These are phyloP conservation scores for Myotis findleyi DNA, from an alignment of 2,797 vertebrate genomes.

Conservation along the genomic window DNA sequence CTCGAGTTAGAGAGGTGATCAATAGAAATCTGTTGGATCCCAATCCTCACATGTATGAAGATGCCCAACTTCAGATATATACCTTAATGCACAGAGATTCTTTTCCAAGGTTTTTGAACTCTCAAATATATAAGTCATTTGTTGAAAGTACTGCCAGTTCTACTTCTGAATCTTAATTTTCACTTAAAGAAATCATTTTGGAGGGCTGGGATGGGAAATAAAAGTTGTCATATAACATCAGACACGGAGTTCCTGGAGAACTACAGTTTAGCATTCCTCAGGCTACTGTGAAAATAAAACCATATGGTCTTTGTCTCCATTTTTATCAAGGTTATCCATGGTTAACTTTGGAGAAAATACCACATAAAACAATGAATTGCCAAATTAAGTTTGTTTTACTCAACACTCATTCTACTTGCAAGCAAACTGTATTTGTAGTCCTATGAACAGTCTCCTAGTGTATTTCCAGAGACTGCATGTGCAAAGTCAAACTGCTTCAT, in stretches of 20 bases:
- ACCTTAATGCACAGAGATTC: slow-evolving; percentile 99
- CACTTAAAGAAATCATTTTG: slow-evolving; percentile 83
- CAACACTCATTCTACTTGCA: slow-evolving; percentile 85
- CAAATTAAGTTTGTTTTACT: slow-evolving; percentile 88
- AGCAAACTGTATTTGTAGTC: slow-evolving; percentile 86
- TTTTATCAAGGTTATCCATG: slow-evolving; percentile 86
- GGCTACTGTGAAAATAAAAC: slow-evolving; percentile 91
- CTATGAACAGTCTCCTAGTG: slow-evolving; percentile 86
- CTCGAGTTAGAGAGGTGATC: slow-evolving; percentile 98
- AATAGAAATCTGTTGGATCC: slow-evolving; percentile 96
- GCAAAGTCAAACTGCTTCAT: slow-evolving; percentile 88
- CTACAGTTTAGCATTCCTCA: slow-evolving; percentile 94
- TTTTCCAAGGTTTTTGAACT: slow-evolving; percentile 99
- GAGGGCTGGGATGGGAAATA: slow-evolving; percentile 81
- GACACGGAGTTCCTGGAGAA: slow-evolving; percentile 91
- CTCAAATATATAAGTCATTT: slow-evolving; percentile 97
- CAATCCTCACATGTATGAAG: slow-evolving; percentile 97
- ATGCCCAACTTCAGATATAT: slow-evolving; percentile 99
- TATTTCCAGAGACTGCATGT: slow-evolving; percentile 89
- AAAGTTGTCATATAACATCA: slow-evolving; percentile 89
- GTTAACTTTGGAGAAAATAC: slow-evolving; percentile 83
- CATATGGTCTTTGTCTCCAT: slow-evolving; percentile 87
- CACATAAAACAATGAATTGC: slow-evolving; percentile 85
- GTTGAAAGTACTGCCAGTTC: slow-evolving; percentile 95
- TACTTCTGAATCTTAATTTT: slow-evolving; percentile 95